These are phyloP conservation scores for Pteria penguin DNA, from an alignment of 2,888 invertebrate species.

Conservation along the genomic window DNA sequence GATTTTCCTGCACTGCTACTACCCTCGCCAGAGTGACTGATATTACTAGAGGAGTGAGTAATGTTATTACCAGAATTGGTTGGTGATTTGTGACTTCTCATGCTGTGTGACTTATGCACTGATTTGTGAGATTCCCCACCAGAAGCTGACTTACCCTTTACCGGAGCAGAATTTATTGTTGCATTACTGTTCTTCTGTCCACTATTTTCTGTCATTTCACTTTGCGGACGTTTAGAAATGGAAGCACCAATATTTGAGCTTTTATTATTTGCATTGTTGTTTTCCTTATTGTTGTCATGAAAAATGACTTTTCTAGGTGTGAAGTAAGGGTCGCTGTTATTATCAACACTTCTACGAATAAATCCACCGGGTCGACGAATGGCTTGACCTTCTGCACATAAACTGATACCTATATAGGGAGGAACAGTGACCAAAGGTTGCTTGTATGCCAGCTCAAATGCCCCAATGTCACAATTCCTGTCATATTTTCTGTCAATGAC, in stretches of 20 bases:
- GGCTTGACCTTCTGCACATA: slow-evolving; percentile 73
- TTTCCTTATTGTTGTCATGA: slow-evolving; percentile 7
- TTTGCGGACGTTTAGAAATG: slow-evolving; percentile 54
- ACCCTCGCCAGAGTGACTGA: slow-evolving; percentile 21
- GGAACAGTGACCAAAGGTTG: slow-evolving; percentile 78
- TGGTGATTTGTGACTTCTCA: slow-evolving; percentile 23
- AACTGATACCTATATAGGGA: slow-evolving; percentile 79
- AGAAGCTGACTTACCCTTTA: slow-evolving; percentile 41
- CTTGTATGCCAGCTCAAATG: slow-evolving; percentile 79
- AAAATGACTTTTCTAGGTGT: slow-evolving; percentile 20
- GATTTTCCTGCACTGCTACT: slow-evolving; percentile 5
- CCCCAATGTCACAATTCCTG: slow-evolving; percentile 77
- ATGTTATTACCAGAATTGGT: slow-evolving; percentile 19
- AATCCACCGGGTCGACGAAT: slow-evolving; percentile 59
- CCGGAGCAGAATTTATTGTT: slow-evolving; percentile 58
- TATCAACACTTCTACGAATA: slow-evolving; percentile 8
- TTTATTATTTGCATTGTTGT: slow-evolving; percentile 16
- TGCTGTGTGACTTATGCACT: background rate
- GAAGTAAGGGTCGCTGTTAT: slow-evolving; percentile 22
- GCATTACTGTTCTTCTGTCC: slow-evolving; percentile 33
- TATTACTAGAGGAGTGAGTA: slow-evolving; percentile 28
- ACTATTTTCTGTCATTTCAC: slow-evolving; percentile 50
- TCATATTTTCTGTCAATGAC: slow-evolving; percentile 78
- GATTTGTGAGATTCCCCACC: slow-evolving; percentile 14
- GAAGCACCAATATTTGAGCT: slow-evolving; percentile 29